Percentiles rank a stretch among this genome's conserved stretches.
Evolutionary conservation across 1,140 invertebrate genomes (phyloP).

Genomic region (Atta cephalotes): DNA sequence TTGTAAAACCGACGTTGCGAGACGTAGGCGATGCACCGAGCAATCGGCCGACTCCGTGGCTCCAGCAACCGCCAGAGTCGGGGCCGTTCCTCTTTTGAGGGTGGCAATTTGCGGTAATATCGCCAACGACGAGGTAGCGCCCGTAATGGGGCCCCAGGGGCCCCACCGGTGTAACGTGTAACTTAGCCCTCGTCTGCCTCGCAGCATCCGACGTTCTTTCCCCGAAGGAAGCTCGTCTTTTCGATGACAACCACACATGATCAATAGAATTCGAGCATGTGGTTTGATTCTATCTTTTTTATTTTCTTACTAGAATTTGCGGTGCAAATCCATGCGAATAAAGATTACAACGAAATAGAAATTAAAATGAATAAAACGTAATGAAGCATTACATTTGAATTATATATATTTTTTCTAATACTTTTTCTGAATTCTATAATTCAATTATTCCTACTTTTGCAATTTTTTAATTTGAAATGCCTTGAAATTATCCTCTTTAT

Average conservation of each 20-base stretch:
- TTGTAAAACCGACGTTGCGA: slow-evolving; percentile 82
- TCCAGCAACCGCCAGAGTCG: slow-evolving; percentile 75
- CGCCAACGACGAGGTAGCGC: slow-evolving; percentile 84
- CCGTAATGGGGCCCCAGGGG: slow-evolving; percentile 80
- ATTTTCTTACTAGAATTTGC: background rate
- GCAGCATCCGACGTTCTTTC: slow-evolving; percentile 56
- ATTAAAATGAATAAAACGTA: background rate
- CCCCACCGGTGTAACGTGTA: slow-evolving; percentile 73
- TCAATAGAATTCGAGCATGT: slow-evolving; percentile 53
- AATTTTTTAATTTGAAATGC: background rate
- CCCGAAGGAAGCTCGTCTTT: slow-evolving; percentile 62
- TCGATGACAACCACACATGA: slow-evolving; percentile 74
- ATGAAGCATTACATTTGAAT: background rate
- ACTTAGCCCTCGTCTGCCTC: slow-evolving; percentile 67
- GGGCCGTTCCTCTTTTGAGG: slow-evolving; percentile 84
- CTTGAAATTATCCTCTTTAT: background rate
- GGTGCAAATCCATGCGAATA: background rate
- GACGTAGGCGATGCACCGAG: slow-evolving; percentile 76
- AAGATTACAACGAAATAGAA: background rate
- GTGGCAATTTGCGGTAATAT: slow-evolving; percentile 87
- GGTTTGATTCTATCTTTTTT: slow-evolving; percentile 19
- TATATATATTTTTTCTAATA: background rate
- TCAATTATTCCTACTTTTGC: background rate
- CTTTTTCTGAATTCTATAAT: background rate
- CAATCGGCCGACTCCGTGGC: slow-evolving; percentile 72